Evolutionary conservation across 2,113 vertebrate species (phyloP).

Genomic region (Theristicus caerulescens): DNA sequence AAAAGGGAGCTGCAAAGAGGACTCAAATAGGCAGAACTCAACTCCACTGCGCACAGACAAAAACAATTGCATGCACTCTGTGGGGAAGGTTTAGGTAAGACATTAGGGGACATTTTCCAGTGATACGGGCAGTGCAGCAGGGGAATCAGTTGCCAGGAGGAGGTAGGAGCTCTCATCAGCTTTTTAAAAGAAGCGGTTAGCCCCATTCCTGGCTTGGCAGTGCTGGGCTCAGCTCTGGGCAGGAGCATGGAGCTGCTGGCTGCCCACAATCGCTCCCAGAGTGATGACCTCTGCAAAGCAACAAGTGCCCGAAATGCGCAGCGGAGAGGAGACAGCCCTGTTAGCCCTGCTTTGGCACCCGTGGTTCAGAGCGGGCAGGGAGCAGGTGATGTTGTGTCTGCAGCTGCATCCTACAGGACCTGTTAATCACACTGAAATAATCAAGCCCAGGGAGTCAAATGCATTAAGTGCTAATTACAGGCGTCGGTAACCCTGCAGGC

Average conservation of each 20-base stretch:
- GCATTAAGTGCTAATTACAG: constrained; percentile 17
- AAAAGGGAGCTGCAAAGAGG: neutral
- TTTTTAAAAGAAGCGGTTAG: neutral
- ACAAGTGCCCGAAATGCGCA: rapidly evolving
- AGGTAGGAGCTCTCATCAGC: neutral
- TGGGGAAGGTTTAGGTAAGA: neutral
- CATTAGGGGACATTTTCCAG: neutral
- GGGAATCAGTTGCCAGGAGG: neutral
- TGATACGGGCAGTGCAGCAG: rapidly evolving
- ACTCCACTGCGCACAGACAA: neutral
- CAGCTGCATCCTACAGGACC: neutral
- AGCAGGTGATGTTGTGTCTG: neutral
- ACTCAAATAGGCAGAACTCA: neutral
- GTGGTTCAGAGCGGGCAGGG: neutral
- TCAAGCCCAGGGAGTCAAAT: neutral
- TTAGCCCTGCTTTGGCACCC: neutral
- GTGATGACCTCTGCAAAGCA: rapidly evolving
- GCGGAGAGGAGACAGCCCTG: neutral
- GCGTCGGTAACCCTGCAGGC: neutral
- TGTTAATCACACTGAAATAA: constrained; percentile 25
- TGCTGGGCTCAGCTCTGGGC: neutral
- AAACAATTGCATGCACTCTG: neutral
- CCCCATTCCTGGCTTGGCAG: rapidly evolving
- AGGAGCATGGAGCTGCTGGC: neutral
- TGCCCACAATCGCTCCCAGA: rapidly evolving